These are phyloP conservation scores for Enteromius mattozi DNA, from an alignment of 2,797 vertebrate genomes.

Conservation along the genomic window DNA sequence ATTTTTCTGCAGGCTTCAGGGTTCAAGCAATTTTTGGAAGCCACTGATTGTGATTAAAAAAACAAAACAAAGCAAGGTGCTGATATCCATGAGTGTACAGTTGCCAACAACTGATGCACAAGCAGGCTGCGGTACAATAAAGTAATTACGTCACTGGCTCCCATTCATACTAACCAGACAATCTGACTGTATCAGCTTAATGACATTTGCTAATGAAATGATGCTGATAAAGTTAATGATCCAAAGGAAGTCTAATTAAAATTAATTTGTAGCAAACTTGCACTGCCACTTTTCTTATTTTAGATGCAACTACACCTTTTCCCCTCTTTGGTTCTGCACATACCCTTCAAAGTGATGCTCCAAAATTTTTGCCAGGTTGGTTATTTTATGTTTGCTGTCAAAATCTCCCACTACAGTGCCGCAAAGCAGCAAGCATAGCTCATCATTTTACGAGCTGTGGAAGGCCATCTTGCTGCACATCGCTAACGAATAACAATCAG, in stretches of 20 bases:
- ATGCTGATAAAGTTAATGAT: conserved; percentile 45
- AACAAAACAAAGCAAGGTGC: background rate
- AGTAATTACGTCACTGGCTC: conserved; percentile 37
- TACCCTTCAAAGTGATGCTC: conserved; percentile 3
- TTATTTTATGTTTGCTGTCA: conserved; percentile 47
- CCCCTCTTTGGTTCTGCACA: background rate
- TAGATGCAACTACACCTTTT: background rate
- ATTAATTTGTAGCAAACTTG: conserved; percentile 26
- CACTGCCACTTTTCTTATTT: conserved; percentile 12
- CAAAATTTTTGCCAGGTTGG: conserved; percentile 29
- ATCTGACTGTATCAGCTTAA: conserved; percentile 28
- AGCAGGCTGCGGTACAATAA: conserved; percentile 31
- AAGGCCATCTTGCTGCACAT: conserved; percentile 37
- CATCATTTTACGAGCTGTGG: conserved; percentile 52
- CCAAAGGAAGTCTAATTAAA: conserved; percentile 29
- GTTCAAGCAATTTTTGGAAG: background rate
- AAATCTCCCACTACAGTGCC: conserved; percentile 15
- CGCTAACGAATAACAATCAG: conserved; percentile 51
- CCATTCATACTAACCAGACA: conserved; percentile 13
- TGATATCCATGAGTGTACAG: background rate
- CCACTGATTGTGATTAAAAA: background rate
- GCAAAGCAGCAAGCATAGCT: conserved; percentile 43
- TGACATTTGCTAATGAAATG: conserved; percentile 49
- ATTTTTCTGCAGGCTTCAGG: background rate
- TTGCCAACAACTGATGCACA: conserved; percentile 17